Evolutionary conservation across 2,113 vertebrate species (phyloP).

Genomic region (Actinemys pallida): DNA sequence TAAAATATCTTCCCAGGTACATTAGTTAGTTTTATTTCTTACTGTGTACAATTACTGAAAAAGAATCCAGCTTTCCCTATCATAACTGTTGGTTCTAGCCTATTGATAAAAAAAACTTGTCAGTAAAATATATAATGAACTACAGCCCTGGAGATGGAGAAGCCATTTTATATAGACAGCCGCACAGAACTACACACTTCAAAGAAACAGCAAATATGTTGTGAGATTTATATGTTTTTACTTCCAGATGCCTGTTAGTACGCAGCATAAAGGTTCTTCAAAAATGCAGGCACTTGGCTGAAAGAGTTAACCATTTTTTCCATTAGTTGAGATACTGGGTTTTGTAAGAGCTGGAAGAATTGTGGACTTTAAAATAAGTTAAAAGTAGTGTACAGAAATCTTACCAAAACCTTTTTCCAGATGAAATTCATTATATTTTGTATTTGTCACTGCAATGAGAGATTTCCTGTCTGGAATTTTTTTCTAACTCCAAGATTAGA

Average conservation of each 20-base stretch:
- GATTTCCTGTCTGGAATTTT: not conserved
- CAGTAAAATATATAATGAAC: no score
- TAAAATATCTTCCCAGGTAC: not conserved
- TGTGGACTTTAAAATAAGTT: not conserved
- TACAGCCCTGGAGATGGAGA: not conserved
- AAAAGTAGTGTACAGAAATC: not conserved
- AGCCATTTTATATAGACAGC: not conserved
- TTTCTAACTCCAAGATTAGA: not conserved
- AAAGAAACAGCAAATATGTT: not conserved
- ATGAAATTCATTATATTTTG: no score
- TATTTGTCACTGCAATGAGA: not conserved
- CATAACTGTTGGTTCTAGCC: not conserved
- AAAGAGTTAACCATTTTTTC: not conserved
- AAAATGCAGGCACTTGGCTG: not conserved
- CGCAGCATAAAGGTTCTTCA: no score
- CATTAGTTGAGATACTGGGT: not conserved
- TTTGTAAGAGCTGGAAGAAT: not conserved
- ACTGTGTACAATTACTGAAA: not conserved
- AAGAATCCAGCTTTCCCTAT: not conserved
- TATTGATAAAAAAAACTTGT: not conserved
- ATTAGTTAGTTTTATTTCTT: not conserved
- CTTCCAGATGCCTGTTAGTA: not conserved
- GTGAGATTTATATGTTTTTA: not conserved
- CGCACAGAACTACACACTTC: not conserved
- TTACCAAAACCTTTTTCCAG: not conserved